Percentiles rank a stretch among this genome's conserved stretches.
phyloP scores from a whole-genome alignment of 2,797 vertebrate species.

The Tenualosa thibaudeaui region DNA sequence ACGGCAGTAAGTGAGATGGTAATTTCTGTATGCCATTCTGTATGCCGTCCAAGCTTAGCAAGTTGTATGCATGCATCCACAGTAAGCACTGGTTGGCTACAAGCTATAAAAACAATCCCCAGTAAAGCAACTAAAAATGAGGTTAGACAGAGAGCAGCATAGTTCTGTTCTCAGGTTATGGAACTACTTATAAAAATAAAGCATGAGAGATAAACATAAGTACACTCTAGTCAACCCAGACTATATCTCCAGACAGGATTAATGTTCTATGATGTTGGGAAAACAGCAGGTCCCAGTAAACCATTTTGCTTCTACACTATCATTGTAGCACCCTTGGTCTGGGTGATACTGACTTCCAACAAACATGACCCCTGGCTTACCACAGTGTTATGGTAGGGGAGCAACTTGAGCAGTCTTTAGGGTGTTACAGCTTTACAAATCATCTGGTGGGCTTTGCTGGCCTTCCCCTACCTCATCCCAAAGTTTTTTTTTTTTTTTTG shows the following conservation, averaged over 20 bases:
- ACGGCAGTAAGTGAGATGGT: neutral
- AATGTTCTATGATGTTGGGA: neutral
- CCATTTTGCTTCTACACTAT: neutral
- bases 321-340: neutral
- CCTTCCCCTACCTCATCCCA: neutral
- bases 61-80: neutral
- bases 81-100: neutral
- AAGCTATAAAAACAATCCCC: neutral
- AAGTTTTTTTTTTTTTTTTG: slow-evolving; percentile 39
- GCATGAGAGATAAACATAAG: neutral
- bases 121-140: neutral
- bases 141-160: neutral
- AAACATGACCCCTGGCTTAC: neutral
- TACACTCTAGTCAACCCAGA: neutral
- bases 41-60: slow-evolving; percentile 17
- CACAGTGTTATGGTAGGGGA: neutral
- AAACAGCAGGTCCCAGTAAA: neutral
- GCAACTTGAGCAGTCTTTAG: slow-evolving; percentile 10
- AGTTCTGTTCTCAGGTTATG: neutral
- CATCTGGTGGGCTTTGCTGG: slow-evolving; percentile 10
- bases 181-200: neutral
- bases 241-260: neutral
- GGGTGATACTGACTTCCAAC: neutral
- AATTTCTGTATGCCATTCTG: slow-evolving; percentile 1
- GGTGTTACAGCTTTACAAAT: neutral